Base-by-base conservation (phyloP, 1,140 invertebrate species). In the Rhyacophila brunnea region DNA sequence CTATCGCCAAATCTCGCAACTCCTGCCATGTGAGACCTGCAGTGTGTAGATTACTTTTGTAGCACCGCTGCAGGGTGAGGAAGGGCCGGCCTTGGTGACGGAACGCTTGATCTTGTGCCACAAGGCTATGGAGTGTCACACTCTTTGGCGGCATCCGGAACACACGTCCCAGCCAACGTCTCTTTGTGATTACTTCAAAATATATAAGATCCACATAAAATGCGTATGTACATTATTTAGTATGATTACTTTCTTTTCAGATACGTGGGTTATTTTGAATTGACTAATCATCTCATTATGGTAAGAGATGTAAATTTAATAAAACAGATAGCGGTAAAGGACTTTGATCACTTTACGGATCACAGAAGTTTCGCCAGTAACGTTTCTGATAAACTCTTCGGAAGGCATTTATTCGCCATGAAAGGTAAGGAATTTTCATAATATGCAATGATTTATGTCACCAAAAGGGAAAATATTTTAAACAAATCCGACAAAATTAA, bases 291-390 rank as follows among this genome's bases (percentile, higher is more conserved):
- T 1, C 19, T 59, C 6, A 55, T 63, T 34, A 49, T 73, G 9
- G 19, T 74, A 4, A 65, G 60, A 32, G 72, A 74, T 49, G 59
- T 64, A 0, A 62, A 74, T 6, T 17, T 73, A 0, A 70, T 74
- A 4, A 74, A 73, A 51, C 49, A 57, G 5, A 63, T 76, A 6
- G 20, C 64, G 0, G 55, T 72, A 0, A 73, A 72, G 46, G 63
- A 74, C 15, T 76, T 76, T 42, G 67, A 69, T 0, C 28, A 62
- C 53, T 76, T 75, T 58, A 14, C 17, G 3, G 59, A 74, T 45
- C 68, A 70, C 48, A 13, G 46, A 10, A n/a, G 0, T 1, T 38
- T 70, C 11, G 32, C 66, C 0, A 13, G 53, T 7, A 45, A 58
- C 18, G 34, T 51, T 14, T 18, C 51, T 1, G 71, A 73, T 35